Conservation (phyloP, 2,113 vertebrate genomes). For the Lycaon pictus region DNA sequence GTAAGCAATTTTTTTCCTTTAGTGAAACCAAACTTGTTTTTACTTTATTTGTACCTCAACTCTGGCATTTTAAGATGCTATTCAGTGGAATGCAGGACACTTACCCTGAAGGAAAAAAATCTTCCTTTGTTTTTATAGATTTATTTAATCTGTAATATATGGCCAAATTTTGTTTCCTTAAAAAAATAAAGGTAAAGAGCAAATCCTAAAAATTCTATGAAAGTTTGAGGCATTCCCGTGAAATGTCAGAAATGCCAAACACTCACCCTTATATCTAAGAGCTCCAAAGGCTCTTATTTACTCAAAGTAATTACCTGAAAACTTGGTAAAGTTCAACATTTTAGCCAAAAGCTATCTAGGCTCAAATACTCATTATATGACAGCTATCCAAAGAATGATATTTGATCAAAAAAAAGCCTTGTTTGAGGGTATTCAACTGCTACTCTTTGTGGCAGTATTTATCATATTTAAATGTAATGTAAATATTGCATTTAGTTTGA, state of each 20-base stretch:
- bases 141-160: neutral
- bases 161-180: neutral
- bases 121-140: neutral
- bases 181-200: neutral
- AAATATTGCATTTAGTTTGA: neutral
- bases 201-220: conserved; percentile 16
- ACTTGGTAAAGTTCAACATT: conserved; percentile 74
- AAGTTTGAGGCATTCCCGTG: neutral
- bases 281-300: conserved; percentile 30
- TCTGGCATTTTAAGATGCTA: neutral
- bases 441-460: neutral
- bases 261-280: neutral
- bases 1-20: neutral
- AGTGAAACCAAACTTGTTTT: neutral
- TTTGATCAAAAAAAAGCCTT: conserved; percentile 51
- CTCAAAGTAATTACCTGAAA: conserved; percentile 45
- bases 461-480: neutral
- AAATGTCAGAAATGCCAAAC: conserved; percentile 50
- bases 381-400: conserved; percentile 28
- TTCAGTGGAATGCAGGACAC: neutral
- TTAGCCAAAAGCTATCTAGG: conserved; percentile 24
- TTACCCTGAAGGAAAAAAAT: neutral
- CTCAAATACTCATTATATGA: conserved; percentile 27
- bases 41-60: neutral
- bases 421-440: neutral